phyloP scores from a whole-genome alignment of 2,888 invertebrate genomes.

The Eulithis testata region DNA sequence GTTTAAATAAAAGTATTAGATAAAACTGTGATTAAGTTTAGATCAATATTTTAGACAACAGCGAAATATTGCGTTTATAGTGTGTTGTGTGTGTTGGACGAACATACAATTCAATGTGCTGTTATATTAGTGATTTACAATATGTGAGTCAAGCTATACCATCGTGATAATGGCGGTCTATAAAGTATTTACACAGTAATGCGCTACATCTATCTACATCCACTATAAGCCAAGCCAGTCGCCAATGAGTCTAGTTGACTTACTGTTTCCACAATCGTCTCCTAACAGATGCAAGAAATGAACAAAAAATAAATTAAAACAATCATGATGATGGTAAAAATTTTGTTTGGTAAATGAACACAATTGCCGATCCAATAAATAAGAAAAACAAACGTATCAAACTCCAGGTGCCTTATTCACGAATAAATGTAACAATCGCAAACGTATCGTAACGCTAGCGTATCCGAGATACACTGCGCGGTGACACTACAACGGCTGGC shows the following conservation, averaged over 20 bases:
- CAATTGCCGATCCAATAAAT: conserved; percentile 59
- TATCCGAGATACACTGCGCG: too few species aligned
- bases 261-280: conserved; percentile 85
- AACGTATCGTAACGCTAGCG: too few species aligned
- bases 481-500: too few species aligned
- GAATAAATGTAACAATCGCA: too few species aligned
- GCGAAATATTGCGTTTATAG: conserved; percentile 28
- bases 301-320: conserved; percentile 80
- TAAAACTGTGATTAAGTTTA: conserved; percentile 21
- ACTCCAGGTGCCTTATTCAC: too few species aligned
- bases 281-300: conserved; percentile 84
- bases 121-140: conserved; percentile 31
- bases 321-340: conserved; percentile 70
- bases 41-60: conserved; percentile 17
- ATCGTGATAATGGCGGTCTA: conserved; percentile 30
- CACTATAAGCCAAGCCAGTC: conserved; percentile 77
- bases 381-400: conserved; percentile 44
- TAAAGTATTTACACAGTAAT: conserved; percentile 47
- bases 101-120: conserved; percentile 35
- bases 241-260: conserved; percentile 78
- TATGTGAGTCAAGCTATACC: conserved; percentile 35
- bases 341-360: conserved; percentile 53
- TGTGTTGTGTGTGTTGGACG: conserved; percentile 27
- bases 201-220: conserved; percentile 63
- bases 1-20: conserved; percentile 9